Evolutionary conservation across 2,888 invertebrate genomes (phyloP).

Genomic region (Amiota communis): DNA sequence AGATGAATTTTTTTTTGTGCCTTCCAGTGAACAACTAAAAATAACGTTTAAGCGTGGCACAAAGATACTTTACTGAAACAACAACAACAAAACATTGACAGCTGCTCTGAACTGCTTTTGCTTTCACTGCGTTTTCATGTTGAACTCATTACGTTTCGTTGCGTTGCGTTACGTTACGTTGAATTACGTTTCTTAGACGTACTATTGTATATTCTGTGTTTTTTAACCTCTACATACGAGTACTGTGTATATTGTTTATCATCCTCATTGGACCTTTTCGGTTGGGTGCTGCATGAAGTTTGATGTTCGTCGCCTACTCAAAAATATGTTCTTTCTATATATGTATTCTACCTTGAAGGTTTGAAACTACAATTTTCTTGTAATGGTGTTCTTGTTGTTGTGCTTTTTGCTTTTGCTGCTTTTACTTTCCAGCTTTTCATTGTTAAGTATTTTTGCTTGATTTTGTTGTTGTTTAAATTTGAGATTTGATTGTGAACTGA

Average conservation of each 20-base stretch:
- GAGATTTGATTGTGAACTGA: no score
- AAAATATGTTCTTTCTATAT: no score
- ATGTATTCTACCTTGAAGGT: no score
- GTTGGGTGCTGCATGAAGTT: no score
- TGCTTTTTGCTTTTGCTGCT: no score
- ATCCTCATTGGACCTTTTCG: no score
- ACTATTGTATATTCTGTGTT: no score
- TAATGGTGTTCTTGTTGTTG: background rate
- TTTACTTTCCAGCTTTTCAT: background rate
- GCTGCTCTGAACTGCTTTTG: slow-evolving; percentile 46
- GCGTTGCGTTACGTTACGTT: slow-evolving; percentile 18
- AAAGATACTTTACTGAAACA: slow-evolving; percentile 25
- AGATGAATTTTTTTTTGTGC: slow-evolving; percentile 40
- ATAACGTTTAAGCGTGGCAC: slow-evolving; percentile 65
- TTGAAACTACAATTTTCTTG: background rate
- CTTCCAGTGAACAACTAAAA: slow-evolving; percentile 65
- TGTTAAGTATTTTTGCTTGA: background rate
- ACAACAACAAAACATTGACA: slow-evolving; percentile 62
- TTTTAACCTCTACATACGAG: no score
- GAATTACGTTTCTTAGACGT: no score
- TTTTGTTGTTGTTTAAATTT: no score
- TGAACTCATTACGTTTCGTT: slow-evolving; percentile 41
- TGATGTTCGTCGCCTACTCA: no score
- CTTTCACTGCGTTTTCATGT: slow-evolving; percentile 20
- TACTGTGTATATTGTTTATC: no score